Evolutionary conservation across 1,140 invertebrate species (phyloP).

Genomic region (Chrysopa pallens): DNA sequence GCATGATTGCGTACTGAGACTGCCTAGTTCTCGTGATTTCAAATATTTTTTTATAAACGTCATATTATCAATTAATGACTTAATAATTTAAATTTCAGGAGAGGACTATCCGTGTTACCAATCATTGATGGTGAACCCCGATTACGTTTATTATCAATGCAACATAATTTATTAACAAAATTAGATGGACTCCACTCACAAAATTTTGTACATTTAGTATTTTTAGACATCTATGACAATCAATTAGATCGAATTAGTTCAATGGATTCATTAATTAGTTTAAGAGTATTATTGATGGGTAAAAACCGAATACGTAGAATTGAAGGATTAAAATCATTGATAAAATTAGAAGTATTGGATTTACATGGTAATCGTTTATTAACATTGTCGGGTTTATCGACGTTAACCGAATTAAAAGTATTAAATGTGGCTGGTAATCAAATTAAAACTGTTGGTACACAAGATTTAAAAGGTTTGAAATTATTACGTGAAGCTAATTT

Average conservation of each 20-base stretch:
- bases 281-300: constrained; percentile 71
- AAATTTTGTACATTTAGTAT: constrained; percentile 61
- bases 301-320: constrained; percentile 70
- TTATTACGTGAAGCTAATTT: constrained; percentile 74
- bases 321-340: constrained; percentile 50
- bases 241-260: constrained; percentile 71
- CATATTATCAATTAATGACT: too few species aligned
- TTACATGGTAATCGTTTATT: constrained; percentile 77
- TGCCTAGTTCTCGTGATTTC: too few species aligned
- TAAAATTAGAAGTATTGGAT: constrained; percentile 73
- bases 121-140: constrained; percentile 60
- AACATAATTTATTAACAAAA: constrained; percentile 73
- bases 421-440: constrained; percentile 83
- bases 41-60: too few species aligned
- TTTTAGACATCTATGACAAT: constrained; percentile 87
- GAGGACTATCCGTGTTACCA: constrained; percentile 57
- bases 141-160: constrained; percentile 66
- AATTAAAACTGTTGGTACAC: constrained; percentile 49
- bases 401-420: constrained; percentile 56
- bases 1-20: too few species aligned
- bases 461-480: constrained; percentile 54
- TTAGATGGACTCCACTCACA: constrained; percentile 40
- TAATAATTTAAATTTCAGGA: constrained; percentile 22
- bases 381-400: constrained; percentile 38
- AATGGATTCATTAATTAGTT: constrained; percentile 50